These are phyloP conservation scores for Sebastes ruberrimus DNA, from an alignment of 2,797 vertebrate genomes.

Conservation along the genomic window DNA sequence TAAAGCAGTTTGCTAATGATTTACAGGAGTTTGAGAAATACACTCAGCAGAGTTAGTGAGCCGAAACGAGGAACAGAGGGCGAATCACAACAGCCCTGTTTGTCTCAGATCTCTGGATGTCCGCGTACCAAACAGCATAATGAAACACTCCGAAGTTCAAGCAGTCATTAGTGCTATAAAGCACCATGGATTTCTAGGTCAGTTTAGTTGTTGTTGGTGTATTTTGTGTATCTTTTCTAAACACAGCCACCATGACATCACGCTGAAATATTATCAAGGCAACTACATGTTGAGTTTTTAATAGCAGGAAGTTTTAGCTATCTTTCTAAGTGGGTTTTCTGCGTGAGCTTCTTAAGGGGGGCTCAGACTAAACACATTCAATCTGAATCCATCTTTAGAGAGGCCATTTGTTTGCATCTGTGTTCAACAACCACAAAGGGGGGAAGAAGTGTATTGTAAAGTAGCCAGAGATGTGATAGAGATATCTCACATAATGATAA, in stretches of 20 bases:
- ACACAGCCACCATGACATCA: background rate
- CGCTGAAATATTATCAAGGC: background rate
- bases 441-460: background rate
- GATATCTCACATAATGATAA: constrained; percentile 11
- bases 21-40: constrained; percentile 69
- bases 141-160: background rate
- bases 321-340: background rate
- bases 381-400: background rate
- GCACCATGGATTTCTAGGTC: background rate
- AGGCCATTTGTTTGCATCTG: background rate
- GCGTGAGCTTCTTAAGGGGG: background rate
- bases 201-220: background rate
- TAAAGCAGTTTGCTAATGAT: constrained; percentile 74
- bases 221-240: background rate
- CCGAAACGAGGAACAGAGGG: constrained; percentile 33
- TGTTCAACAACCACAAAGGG: background rate
- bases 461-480: background rate
- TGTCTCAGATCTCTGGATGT: background rate
- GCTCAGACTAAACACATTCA: background rate
- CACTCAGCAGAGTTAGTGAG: constrained; percentile 50
- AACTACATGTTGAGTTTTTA: background rate
- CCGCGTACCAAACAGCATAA: background rate
- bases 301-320: background rate
- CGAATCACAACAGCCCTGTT: constrained; percentile 37
- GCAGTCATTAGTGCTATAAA: background rate